Evolutionary conservation across 2,888 invertebrate genomes (phyloP), one percentile per base, ranked within the genome.

Genomic region (Epiperipatus broadwayi): DNA sequence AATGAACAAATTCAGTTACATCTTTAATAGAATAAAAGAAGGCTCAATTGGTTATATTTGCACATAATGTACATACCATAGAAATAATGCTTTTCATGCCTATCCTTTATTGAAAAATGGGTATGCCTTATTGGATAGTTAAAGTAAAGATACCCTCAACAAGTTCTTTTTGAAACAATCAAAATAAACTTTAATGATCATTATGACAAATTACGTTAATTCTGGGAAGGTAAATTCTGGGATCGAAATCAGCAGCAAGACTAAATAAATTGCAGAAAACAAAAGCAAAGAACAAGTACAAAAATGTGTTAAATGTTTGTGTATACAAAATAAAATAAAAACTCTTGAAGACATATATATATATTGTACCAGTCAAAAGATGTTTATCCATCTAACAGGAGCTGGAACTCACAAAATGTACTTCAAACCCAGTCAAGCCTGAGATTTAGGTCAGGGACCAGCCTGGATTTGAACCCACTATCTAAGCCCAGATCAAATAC

Each of bases 161-260:
- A 52, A 73, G 79, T 48, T 75, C 67, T 97, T 39, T 70, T 89
- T 43, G 95, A 97, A 60, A 79, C 83, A 15, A 78, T 95, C 57
- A 85, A 80, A 67, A 91, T 89, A 18, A 97, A 99, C 74, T 99
- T 89, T 73, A 97, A 97, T 60, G 95, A 97, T 55, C 75, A 97
- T 47, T 80, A 75, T 51, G 97, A 99, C 53, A 97, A 99, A 58
- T 61, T 63, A 47, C 46, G 49, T 30, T 18, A 21, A 14, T 21
- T 35, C 72, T 97, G 95, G 95, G 97, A 97, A 52, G 97, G 97
- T 63, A 93, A 59, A 64, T 81, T 44, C 73, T 97, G 60, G 93
- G 95, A 39, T 76, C 80, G 55, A 97, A 95, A 68, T 93, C 93
- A 50, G 78, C 84, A 53, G 95, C 95, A 20, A 76, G 84, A 48